phyloP scores from a whole-genome alignment of 2,888 invertebrate genomes.

The Dolichomitus sp. region DNA sequence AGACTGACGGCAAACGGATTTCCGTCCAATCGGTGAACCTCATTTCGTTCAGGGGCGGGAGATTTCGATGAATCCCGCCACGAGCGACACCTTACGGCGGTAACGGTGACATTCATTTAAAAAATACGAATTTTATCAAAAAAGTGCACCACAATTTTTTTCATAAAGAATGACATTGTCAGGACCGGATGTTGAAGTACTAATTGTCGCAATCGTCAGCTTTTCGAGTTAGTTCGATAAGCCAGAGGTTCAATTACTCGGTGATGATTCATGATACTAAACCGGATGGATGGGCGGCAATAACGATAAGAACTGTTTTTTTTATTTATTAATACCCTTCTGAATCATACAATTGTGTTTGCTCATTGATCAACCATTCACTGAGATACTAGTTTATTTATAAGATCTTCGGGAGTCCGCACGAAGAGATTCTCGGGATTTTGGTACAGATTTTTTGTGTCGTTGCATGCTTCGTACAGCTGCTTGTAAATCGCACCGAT shows the following conservation, averaged over 20 bases:
- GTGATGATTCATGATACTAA: background rate
- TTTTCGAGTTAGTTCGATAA: background rate
- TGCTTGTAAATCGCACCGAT: constrained; percentile 96
- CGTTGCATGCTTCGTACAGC: constrained; percentile 93
- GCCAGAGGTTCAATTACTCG: no score
- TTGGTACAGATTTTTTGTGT: constrained; percentile 92
- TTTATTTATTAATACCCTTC: constrained; percentile 31
- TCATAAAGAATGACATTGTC: background rate
- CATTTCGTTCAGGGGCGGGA: constrained; percentile 16
- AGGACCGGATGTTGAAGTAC: background rate
- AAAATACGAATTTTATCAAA: background rate
- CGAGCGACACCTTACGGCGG: background rate
- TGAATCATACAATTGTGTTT: constrained; percentile 29
- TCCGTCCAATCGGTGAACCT: constrained; percentile 58
- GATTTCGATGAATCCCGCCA: background rate
- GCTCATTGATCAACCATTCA: constrained; percentile 44
- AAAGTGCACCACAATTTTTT: background rate
- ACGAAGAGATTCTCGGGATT: constrained; percentile 91
- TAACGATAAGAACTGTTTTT: constrained; percentile 41
- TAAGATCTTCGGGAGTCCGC: constrained; percentile 92
- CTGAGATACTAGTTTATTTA: constrained; percentile 86
- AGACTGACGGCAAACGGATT: constrained; percentile 74
- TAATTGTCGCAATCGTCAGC: background rate
- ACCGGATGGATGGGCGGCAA: background rate
- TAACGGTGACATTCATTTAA: background rate